Evolutionary conservation across 2,113 vertebrate genomes (phyloP).

Genomic region (Ahaetulla prasina): DNA sequence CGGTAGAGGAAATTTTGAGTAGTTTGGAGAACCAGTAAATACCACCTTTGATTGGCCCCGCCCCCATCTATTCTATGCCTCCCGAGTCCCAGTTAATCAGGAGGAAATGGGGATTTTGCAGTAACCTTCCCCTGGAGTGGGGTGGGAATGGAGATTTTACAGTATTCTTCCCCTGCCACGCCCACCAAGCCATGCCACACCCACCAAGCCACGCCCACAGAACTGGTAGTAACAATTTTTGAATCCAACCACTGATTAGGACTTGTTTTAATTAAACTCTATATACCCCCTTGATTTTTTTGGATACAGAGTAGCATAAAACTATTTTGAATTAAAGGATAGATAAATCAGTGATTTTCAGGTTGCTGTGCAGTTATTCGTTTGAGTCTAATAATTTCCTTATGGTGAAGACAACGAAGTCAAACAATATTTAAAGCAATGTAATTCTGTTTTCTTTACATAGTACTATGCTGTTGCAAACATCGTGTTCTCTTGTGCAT

Average conservation of each 20-base stretch:
- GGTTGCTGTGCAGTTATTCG: background rate
- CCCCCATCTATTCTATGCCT: too few relatives aligned
- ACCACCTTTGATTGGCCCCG: too few relatives aligned
- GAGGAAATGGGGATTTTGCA: too few relatives aligned
- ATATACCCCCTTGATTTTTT: background rate
- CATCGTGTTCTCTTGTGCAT: background rate
- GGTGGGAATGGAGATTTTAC: too few relatives aligned
- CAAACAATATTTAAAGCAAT: constrained; percentile 4
- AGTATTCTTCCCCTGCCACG: too few relatives aligned
- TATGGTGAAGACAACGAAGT: background rate
- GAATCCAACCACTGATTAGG: background rate
- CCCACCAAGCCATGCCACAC: too few relatives aligned
- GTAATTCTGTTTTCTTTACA: background rate
- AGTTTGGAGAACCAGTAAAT: too few relatives aligned
- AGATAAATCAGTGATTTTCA: background rate
- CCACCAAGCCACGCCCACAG: too few relatives aligned
- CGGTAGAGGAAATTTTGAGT: too few relatives aligned
- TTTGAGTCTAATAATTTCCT: background rate
- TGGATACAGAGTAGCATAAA: background rate
- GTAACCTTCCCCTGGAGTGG: too few relatives aligned
- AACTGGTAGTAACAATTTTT: too few relatives aligned
- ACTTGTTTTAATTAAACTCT: background rate
- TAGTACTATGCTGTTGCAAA: background rate
- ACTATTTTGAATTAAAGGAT: background rate
- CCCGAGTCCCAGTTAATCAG: too few relatives aligned